Evolutionary conservation across 1,140 invertebrate genomes (phyloP).

Genomic region (Littorina saxatilis): DNA sequence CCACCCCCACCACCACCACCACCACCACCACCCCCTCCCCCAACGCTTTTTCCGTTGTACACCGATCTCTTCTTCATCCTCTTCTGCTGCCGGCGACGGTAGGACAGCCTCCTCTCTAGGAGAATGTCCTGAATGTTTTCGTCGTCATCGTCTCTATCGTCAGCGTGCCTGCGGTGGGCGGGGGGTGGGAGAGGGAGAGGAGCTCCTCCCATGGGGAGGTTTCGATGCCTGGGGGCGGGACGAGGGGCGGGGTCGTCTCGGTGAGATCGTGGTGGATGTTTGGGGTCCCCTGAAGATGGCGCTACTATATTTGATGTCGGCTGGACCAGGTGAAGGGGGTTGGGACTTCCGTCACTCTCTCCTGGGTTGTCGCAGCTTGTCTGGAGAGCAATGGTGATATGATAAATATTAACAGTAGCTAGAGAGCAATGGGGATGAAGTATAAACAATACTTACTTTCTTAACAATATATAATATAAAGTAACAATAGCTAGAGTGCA

Average conservation of each 20-base stretch:
- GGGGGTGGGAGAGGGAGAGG: neutral
- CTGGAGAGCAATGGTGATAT: too few relatives aligned
- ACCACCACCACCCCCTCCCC: neutral
- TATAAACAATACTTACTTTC: too few relatives aligned
- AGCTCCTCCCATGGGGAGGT: neutral
- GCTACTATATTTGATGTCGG: neutral
- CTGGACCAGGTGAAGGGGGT: too few relatives aligned
- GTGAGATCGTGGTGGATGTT: neutral
- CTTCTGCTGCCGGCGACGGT: constrained; percentile 35
- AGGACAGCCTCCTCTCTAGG: constrained; percentile 36
- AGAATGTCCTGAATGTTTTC: constrained; percentile 33
- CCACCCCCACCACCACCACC: neutral
- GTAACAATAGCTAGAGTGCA: too few relatives aligned
- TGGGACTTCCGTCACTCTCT: neutral
- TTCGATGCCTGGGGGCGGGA: neutral
- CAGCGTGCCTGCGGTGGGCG: neutral
- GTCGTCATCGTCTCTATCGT: constrained; percentile 37
- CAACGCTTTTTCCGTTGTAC: neutral
- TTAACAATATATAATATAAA: too few relatives aligned
- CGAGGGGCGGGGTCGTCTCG: neutral
- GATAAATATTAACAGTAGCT: too few relatives aligned
- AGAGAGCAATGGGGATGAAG: too few relatives aligned
- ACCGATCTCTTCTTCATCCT: constrained; percentile 28
- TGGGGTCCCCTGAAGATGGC: neutral
- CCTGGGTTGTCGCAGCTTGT: neutral